A percentile compares a stretch with the other conserved stretches of the same genome.
Conservation (phyloP, 2,113 vertebrate species). For the Rhinoderma darwinii region DNA sequence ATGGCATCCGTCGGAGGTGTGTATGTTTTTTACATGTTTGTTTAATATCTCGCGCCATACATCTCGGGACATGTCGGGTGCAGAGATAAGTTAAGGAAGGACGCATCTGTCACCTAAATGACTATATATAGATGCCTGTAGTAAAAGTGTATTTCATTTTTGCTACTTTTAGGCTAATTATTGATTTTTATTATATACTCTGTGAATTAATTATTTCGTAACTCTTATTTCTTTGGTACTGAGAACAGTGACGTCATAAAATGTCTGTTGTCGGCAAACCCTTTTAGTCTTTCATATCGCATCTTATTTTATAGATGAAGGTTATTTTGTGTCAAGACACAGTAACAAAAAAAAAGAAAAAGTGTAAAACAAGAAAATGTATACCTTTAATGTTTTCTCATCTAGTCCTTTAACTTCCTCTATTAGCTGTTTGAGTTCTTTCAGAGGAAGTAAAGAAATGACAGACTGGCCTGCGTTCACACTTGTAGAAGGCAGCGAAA, state of each 20-base stretch:
- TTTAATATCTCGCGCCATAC: too few relatives aligned
- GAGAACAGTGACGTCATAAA: background rate
- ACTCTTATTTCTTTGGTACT: background rate
- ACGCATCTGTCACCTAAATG: background rate
- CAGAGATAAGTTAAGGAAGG: too few relatives aligned
- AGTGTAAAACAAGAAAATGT: background rate
- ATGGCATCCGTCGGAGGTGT: too few relatives aligned
- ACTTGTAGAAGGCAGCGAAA: conserved; percentile 63
- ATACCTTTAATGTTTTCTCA: conserved; percentile 84
- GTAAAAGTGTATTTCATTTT: too few relatives aligned
- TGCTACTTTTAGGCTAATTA: background rate
- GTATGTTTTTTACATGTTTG: too few relatives aligned
- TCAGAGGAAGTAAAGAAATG: conserved; percentile 82
- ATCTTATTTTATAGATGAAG: background rate
- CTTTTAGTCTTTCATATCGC: background rate
- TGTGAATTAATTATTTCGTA: background rate
- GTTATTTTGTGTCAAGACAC: background rate
- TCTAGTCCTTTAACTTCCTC: conserved; percentile 88
- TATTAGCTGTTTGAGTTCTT: conserved; percentile 83
- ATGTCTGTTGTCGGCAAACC: background rate
- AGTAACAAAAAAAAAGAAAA: background rate
- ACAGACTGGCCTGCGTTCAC: conserved; percentile 77
- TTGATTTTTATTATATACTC: background rate
- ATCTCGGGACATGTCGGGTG: too few relatives aligned
- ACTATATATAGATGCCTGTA: background rate